Conservation (phyloP, 2,113 vertebrate genomes). For the Saiga tatarica region DNA sequence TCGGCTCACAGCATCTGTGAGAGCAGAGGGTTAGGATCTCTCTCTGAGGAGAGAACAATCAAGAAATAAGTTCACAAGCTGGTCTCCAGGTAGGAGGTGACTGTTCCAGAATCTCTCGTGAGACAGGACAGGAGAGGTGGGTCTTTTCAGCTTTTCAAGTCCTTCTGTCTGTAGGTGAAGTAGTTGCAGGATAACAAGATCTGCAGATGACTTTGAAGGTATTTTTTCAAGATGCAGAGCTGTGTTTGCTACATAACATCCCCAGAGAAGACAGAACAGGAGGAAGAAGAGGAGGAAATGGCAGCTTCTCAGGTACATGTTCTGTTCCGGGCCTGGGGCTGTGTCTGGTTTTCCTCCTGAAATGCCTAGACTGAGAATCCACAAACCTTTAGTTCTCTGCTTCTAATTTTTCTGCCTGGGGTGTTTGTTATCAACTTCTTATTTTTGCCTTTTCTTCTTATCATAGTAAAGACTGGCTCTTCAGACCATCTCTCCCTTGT, state of each 20-base stretch:
- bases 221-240: background rate
- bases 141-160: background rate
- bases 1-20: background rate
- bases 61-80: too few species aligned
- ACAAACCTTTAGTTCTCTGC: background rate
- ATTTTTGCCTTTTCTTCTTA: too few species aligned
- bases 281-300: background rate
- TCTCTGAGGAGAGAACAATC: accelerated
- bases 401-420: too few species aligned
- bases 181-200: background rate
- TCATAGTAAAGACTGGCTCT: too few species aligned
- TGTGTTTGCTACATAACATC: background rate
- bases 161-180: background rate
- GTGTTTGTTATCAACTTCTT: too few species aligned
- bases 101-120: too few species aligned
- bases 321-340: accelerated
- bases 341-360: background rate
- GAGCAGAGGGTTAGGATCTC: background rate
- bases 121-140: background rate
- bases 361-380: accelerated
- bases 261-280: background rate
- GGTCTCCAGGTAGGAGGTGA: too few species aligned
- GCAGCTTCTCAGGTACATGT: too few species aligned
- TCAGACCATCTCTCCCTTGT: too few species aligned
- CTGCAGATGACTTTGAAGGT: accelerated